phyloP scores from a whole-genome alignment of 1,140 invertebrate genomes.

The Musca vetustissima region DNA sequence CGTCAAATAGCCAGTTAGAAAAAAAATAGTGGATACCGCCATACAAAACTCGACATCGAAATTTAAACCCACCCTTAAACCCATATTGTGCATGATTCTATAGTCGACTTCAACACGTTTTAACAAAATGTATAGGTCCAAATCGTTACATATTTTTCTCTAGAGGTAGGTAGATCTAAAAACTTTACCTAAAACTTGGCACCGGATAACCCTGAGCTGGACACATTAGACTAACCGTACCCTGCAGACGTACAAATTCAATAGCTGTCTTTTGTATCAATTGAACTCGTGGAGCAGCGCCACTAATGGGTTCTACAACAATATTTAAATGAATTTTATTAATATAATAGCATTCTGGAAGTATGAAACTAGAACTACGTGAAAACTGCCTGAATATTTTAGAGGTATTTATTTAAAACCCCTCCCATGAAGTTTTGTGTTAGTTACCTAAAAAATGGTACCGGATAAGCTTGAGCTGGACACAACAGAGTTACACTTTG shows the following conservation, averaged over 20 bases:
- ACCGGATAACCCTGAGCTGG: conserved; percentile 72
- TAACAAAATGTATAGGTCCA: too few species aligned
- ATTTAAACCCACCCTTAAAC: too few species aligned
- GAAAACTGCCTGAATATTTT: conserved; percentile 24
- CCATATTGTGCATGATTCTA: too few species aligned
- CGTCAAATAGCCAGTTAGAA: too few species aligned
- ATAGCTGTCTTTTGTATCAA: conserved; percentile 28
- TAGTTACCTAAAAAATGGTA: conserved; percentile 68
- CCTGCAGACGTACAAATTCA: conserved; percentile 45
- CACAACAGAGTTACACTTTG: conserved; percentile 61
- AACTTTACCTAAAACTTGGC: conserved; percentile 64
- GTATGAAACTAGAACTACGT: background rate
- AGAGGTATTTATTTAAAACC: too few species aligned
- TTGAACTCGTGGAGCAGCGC: conserved; percentile 62
- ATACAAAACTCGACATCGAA: too few species aligned
- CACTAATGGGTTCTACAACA: conserved; percentile 62
- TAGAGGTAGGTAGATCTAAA: background rate
- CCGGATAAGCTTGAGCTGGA: conserved; percentile 68
- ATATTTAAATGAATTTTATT: background rate
- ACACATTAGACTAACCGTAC: conserved; percentile 54
- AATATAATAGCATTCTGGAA: too few species aligned
- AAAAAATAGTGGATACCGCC: too few species aligned
- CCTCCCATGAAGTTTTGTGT: conserved; percentile 61
- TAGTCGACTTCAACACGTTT: too few species aligned
- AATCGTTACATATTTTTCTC: too few species aligned